Base-by-base conservation (phyloP, 2,113 vertebrate genomes). In the Nerophis ophidion region DNA sequence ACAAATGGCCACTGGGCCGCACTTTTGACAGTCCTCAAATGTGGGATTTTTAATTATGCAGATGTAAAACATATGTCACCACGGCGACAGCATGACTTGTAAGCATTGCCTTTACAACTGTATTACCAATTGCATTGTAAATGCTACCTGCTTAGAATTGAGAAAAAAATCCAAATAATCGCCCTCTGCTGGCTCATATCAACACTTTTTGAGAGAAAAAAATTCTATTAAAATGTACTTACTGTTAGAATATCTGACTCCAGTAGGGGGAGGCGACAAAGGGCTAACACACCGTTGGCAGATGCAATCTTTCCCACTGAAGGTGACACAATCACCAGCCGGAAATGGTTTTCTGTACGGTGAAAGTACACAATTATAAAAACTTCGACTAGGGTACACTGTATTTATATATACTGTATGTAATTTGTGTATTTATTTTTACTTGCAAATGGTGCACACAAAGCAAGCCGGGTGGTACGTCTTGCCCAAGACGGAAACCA, bases 391-490 rank as follows among this genome's bases (percentile, higher is more conserved):
- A 1, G 26, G 50, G 10, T 19, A 33, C 13, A 7, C 17, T 34
- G 13, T 34, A 5, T 7, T 19, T 17, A 17, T 5, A 26, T 50
- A 1, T 4, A 50, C 48, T 26, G 33, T 35, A 8, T 54, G 52
- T 54, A 7, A 8, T 8, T 7, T 34, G 40, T 26, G 16, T 5
- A 14, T 15, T 13, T 14, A 9, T 38, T 38, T 55, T 55, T 85
- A 99, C 97, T 92, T 96, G 95, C 96, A 99, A 79, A 91, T 60
- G 75, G 92, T 92, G 90, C 97, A 98, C 62, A 95, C 94, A 1
- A 99, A 99, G 84, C 97, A 99, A 76, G 92, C 89, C 34, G 95
- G 95, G 79, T 98, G 97, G 81, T 98, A 99, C 67, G 94, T 94
- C 79, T 94, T 93, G 47, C 97, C 97, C 81, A 99, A 85, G 2